phyloP scores from a whole-genome alignment of 2,113 vertebrate species.

The Plotosus lineatus region DNA sequence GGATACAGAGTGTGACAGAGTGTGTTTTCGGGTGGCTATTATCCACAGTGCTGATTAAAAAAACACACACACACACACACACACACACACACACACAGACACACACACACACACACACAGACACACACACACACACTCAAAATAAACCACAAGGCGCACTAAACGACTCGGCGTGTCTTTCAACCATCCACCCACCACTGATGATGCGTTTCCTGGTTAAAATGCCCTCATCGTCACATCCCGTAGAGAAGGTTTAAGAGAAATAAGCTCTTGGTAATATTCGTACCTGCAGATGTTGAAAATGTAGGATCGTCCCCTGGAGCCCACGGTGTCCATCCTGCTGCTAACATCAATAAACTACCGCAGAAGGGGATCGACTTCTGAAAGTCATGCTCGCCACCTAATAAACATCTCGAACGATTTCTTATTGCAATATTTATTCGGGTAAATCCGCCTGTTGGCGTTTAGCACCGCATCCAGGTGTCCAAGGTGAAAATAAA shows the following conservation, averaged over 20 bases:
- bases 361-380: slow-evolving; percentile 51
- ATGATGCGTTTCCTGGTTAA: background rate
- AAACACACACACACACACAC: too few relatives aligned
- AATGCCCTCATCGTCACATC: background rate
- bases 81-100: too few relatives aligned
- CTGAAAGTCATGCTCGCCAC: slow-evolving; percentile 52
- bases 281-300: slow-evolving; percentile 15
- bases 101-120: too few relatives aligned
- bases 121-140: too few relatives aligned
- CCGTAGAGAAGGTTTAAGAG: background rate
- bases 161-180: background rate
- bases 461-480: slow-evolving; percentile 64
- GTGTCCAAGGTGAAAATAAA: slow-evolving; percentile 61
- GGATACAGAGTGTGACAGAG: slow-evolving; percentile 33
- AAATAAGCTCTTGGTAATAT: background rate
- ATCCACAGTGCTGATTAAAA: slow-evolving; percentile 37
- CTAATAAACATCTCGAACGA: slow-evolving; percentile 54
- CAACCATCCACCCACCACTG: background rate
- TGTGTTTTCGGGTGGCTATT: slow-evolving; percentile 34
- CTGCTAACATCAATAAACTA: slow-evolving; percentile 53
- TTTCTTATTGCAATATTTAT: slow-evolving; percentile 70
- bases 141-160: background rate
- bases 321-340: slow-evolving; percentile 51
- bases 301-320: slow-evolving; percentile 50
- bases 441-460: slow-evolving; percentile 62